Conservation (phyloP, 2,797 vertebrate species). For the Scyliorhinus canicula region DNA sequence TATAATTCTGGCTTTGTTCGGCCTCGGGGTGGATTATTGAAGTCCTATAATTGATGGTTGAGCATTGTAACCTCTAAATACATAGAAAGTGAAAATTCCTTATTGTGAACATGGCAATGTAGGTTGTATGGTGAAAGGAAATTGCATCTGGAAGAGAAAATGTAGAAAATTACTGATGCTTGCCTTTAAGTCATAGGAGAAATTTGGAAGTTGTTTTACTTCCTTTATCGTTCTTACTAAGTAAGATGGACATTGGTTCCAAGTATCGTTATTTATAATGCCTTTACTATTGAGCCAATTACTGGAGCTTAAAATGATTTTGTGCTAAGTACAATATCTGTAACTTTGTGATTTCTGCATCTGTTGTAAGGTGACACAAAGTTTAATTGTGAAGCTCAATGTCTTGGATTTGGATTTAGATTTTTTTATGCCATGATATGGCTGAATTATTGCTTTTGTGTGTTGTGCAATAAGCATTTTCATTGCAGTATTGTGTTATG, state of each 20-base stretch:
- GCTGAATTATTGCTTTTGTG: slow-evolving; percentile 38
- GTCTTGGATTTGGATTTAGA: slow-evolving; percentile 37
- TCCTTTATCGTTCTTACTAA: not conserved
- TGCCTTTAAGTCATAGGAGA: slow-evolving; percentile 25
- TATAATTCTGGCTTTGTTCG: slow-evolving; percentile 16
- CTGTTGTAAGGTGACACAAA: slow-evolving; percentile 84
- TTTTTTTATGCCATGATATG: slow-evolving; percentile 36
- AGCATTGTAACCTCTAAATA: slow-evolving; percentile 30
- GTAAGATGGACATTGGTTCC: slow-evolving; percentile 35
- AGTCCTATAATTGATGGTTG: slow-evolving; percentile 26
- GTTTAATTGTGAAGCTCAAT: slow-evolving; percentile 38
- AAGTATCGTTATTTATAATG: slow-evolving; percentile 2
- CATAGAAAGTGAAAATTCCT: not conserved
- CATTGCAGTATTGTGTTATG: slow-evolving; percentile 34
- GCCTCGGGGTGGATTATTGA: slow-evolving; percentile 8
- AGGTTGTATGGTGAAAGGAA: slow-evolving; percentile 28
- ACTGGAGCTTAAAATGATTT: slow-evolving; percentile 28
- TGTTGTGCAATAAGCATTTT: slow-evolving; percentile 36
- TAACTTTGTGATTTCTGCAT: slow-evolving; percentile 62
- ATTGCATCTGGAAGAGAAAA: slow-evolving; percentile 32
- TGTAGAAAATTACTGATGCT: slow-evolving; percentile 18
- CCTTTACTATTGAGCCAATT: slow-evolving; percentile 11
- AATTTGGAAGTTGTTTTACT: slow-evolving; percentile 14
- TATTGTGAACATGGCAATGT: slow-evolving; percentile 21
- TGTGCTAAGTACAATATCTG: slow-evolving; percentile 10